phyloP scores from a whole-genome alignment of 2,888 invertebrate genomes.

The Plagiodera versicolora region DNA sequence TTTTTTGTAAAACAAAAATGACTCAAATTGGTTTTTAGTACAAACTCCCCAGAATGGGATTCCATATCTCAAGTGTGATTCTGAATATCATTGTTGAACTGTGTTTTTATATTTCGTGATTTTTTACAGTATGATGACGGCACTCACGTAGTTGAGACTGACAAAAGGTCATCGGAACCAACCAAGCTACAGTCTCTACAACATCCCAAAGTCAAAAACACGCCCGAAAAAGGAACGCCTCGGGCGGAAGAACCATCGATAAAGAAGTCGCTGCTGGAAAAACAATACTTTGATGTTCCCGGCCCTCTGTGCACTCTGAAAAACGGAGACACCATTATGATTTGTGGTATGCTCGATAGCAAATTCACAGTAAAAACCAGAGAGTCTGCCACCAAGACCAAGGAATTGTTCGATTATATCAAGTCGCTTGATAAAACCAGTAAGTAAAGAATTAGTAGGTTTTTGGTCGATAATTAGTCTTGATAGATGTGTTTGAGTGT shows the following conservation, averaged over 20 bases:
- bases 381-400: slow-evolving; percentile 34
- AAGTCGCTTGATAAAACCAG: slow-evolving; percentile 26
- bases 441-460: slow-evolving; percentile 20
- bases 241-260: too few relatives aligned
- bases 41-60: too few relatives aligned
- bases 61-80: too few relatives aligned
- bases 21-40: too few relatives aligned
- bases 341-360: slow-evolving; percentile 30
- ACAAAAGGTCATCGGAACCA: background rate
- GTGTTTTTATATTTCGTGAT: slow-evolving; percentile 4
- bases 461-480: too few relatives aligned
- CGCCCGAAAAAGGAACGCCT: background rate
- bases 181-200: background rate
- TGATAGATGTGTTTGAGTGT: too few relatives aligned
- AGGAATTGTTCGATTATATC: slow-evolving; percentile 33
- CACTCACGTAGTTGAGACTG: slow-evolving; percentile 30
- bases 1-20: too few relatives aligned
- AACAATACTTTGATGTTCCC: slow-evolving; percentile 24
- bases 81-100: too few relatives aligned
- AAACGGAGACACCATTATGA: slow-evolving; percentile 36
- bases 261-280: background rate
- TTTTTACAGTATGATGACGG: slow-evolving; percentile 35
- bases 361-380: slow-evolving; percentile 40
- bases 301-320: slow-evolving; percentile 23
- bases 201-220: slow-evolving; percentile 2